Conservation (phyloP, 2,888 invertebrate genomes). For the Criorhina ranunculi region DNA sequence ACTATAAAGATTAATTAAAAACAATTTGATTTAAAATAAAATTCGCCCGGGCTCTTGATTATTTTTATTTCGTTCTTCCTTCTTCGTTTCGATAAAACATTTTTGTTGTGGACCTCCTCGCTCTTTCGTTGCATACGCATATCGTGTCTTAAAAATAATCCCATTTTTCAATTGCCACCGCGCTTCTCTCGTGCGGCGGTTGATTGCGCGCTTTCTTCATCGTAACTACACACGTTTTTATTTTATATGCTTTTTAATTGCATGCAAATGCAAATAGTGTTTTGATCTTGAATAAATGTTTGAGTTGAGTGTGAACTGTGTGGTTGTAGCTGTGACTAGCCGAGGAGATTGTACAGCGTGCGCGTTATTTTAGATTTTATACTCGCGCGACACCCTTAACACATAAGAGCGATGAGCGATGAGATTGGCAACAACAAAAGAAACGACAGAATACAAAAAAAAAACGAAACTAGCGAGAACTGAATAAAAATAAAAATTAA, state of each 20-base stretch:
- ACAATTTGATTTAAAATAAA: slow-evolving; percentile 69
- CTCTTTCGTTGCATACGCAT: slow-evolving; percentile 62
- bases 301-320: slow-evolving; percentile 33
- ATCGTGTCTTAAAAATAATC: slow-evolving; percentile 72
- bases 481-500: slow-evolving; percentile 63
- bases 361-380: slow-evolving; percentile 44
- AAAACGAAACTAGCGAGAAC: neutral
- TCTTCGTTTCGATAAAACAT: slow-evolving; percentile 30
- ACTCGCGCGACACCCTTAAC: slow-evolving; percentile 41
- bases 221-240: slow-evolving; percentile 20
- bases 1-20: slow-evolving; percentile 60
- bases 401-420: slow-evolving; percentile 5
- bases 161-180: slow-evolving; percentile 41
- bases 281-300: slow-evolving; percentile 76
- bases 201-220: neutral
- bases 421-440: slow-evolving; percentile 45
- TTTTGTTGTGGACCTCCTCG: slow-evolving; percentile 25
- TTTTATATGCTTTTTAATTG: slow-evolving; percentile 62
- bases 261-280: slow-evolving; percentile 73
- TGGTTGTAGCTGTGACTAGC: neutral
- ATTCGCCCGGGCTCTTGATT: slow-evolving; percentile 70
- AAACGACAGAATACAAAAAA: slow-evolving; percentile 17
- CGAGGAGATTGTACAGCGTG: slow-evolving; percentile 2
- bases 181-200: slow-evolving; percentile 2
- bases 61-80: slow-evolving; percentile 64